Base-by-base conservation (phyloP, 1,140 invertebrate genomes). In the Ladona fulva region DNA sequence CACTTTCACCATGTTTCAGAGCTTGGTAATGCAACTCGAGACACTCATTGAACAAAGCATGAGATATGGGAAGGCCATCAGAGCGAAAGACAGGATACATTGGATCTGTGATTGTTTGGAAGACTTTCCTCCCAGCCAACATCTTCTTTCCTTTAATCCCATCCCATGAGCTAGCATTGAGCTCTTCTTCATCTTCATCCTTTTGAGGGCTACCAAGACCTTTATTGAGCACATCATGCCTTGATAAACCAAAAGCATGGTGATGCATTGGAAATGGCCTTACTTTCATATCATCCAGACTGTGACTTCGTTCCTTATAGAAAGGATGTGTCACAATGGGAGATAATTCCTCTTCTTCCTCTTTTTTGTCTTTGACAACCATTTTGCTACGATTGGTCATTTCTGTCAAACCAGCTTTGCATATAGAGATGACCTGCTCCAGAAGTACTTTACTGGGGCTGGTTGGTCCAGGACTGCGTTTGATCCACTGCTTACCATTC, bases 71-170 rank as follows among this genome's bases (percentile, higher is more conserved):
- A 37, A 91, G 85, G 3, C 92, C 92, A 78, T 94, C 90, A 59
- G 86, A 86, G 80, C 90, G 89, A 81, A 94, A 93, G 14, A 93
- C 88, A 25, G 93, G 93, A 86, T 91, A 92, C 75, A 85, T 87
- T 24, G 93, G 93, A 86, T 95, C 93, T 37, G 90, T 89, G 76
- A 95, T 93, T 0, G 92, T 93, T 77, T 90, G 89, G 19, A 59
- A 77, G 37, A 77, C 24, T 74, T 66, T 66, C 12, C n/a, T 66
- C n/a, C 52, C 52, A 5, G 52, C 14, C 52, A 3, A 66, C 1
- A 22, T 22, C 14, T 66, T 66, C 3, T 66, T 16, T 16, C n/a
- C n/a, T 66, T 66, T 66, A 12, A 3, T 16, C 12, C 52, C 12
- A 19, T 16, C 16, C 52, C 52, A 66, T 66, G 52, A 66, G 14